Conservation (phyloP, 2,797 vertebrate species). For the Hephaestus fuliginosus region DNA sequence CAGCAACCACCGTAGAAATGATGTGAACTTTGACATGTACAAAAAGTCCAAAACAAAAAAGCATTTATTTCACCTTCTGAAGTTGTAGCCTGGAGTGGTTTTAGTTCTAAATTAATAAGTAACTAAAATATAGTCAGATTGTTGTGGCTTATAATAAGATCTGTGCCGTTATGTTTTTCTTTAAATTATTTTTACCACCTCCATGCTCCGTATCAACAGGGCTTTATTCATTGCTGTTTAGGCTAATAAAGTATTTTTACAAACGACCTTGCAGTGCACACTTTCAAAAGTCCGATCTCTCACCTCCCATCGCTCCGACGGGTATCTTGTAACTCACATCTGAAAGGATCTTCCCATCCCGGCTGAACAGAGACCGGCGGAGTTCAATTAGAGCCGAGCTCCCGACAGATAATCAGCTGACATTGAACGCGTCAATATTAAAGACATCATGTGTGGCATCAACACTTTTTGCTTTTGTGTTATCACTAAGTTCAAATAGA, state of each 20-base stretch:
- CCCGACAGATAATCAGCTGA: not conserved
- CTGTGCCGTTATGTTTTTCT: too few species aligned
- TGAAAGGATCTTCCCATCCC: not conserved
- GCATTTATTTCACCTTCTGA: not conserved
- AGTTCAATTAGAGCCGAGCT: not conserved
- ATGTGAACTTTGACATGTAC: not conserved
- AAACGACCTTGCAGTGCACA: not conserved
- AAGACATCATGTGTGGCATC: not conserved
- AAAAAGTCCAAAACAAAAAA: not conserved
- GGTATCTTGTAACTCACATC: not conserved
- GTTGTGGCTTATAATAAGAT: not conserved
- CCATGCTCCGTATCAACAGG: not conserved
- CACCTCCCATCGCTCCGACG: not conserved
- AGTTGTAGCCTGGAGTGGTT: not conserved
- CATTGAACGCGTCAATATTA: not conserved
- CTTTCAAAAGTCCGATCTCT: not conserved
- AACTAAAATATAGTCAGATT: not conserved
- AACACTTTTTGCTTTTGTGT: not conserved
- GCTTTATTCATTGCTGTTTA: not conserved
- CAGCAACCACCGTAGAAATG: not conserved
- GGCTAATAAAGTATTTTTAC: not conserved
- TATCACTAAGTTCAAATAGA: not conserved
- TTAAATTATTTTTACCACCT: not conserved
- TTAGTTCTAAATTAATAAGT: not conserved
- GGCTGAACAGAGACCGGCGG: not conserved